These are phyloP conservation scores for Temnothorax ravouxi DNA, from an alignment of 2,888 invertebrate genomes.

Conservation along the genomic window DNA sequence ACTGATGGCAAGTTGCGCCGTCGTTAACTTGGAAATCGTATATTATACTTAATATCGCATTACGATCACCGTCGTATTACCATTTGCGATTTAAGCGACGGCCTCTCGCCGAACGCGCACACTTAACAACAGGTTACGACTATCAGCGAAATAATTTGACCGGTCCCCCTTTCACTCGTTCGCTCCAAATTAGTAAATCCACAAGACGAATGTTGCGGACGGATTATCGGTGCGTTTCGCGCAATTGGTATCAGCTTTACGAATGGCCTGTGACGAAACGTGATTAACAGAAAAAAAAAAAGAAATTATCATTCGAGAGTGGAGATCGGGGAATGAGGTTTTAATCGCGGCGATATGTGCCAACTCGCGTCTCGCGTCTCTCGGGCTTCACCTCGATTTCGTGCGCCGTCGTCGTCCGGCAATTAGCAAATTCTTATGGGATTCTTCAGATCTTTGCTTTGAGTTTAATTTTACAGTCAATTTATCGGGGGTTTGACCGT, in stretches of 20 bases:
- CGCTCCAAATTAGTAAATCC: slow-evolving; percentile 58
- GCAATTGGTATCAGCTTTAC: not conserved
- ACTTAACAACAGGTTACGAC: slow-evolving; percentile 28
- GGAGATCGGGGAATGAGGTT: not conserved
- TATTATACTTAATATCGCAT: slow-evolving; percentile 51
- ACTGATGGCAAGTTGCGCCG: slow-evolving; percentile 13
- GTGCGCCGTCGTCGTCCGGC: not conserved
- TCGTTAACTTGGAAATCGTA: slow-evolving; percentile 48
- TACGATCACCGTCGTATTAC: slow-evolving; percentile 41
- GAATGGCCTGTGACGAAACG: not conserved
- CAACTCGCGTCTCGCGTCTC: not conserved
- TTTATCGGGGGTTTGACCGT: slow-evolving; percentile 11
- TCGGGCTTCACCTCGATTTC: not conserved
- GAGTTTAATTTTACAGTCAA: slow-evolving; percentile 37
- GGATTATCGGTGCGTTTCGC: slow-evolving; percentile 17
- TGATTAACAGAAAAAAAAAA: not conserved
- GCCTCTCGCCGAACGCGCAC: slow-evolving; percentile 30
- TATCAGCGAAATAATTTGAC: slow-evolving; percentile 60
- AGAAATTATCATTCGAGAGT: not conserved
- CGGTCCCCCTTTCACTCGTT: slow-evolving; percentile 53
- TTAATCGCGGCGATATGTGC: not conserved
- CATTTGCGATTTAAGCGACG: slow-evolving; percentile 32
- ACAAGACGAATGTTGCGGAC: slow-evolving; percentile 8
- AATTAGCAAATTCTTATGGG: slow-evolving; percentile 9
- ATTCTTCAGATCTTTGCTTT: slow-evolving; percentile 11